Conservation (phyloP, 2,797 vertebrate species). For the Centroberyx gerrardi region DNA sequence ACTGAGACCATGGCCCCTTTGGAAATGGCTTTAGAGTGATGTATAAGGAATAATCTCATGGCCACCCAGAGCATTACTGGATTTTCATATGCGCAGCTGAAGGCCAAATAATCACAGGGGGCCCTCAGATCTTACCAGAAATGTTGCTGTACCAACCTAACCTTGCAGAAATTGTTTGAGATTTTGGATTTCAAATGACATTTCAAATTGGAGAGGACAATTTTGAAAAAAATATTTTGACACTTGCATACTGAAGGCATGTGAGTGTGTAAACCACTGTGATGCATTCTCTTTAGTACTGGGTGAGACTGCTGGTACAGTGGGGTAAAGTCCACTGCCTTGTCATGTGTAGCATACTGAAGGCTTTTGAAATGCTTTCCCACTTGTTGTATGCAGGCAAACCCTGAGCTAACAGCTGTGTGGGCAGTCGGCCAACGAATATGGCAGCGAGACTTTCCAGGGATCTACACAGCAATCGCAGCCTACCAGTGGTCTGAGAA, state of each 20-base stretch:
- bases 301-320: slow-evolving; percentile 10
- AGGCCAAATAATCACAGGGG: not conserved
- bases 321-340: not conserved
- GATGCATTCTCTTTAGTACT: not conserved
- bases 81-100: not conserved
- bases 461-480: slow-evolving; percentile 92
- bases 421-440: slow-evolving; percentile 97
- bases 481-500: slow-evolving; percentile 95
- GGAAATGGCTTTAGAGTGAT: not conserved
- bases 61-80: not conserved
- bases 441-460: slow-evolving; percentile 98
- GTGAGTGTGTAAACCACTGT: not conserved
- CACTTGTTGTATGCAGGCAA: slow-evolving; percentile 85
- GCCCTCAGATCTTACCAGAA: not conserved
- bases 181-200: too few species aligned
- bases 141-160: slow-evolving; percentile 1
- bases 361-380: slow-evolving; percentile 24
- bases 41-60: not conserved
- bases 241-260: too few species aligned
- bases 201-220: too few species aligned
- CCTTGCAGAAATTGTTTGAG: not conserved
- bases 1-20: not conserved
- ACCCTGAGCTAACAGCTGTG: slow-evolving; percentile 91
- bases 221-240: too few species aligned
- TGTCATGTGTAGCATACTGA: slow-evolving; percentile 1